A percentile compares a stretch with the other conserved stretches of the same genome.
These are phyloP conservation scores for Mustelus asterias DNA, from an alignment of 2,113 vertebrate genomes.

Conservation along the genomic window DNA sequence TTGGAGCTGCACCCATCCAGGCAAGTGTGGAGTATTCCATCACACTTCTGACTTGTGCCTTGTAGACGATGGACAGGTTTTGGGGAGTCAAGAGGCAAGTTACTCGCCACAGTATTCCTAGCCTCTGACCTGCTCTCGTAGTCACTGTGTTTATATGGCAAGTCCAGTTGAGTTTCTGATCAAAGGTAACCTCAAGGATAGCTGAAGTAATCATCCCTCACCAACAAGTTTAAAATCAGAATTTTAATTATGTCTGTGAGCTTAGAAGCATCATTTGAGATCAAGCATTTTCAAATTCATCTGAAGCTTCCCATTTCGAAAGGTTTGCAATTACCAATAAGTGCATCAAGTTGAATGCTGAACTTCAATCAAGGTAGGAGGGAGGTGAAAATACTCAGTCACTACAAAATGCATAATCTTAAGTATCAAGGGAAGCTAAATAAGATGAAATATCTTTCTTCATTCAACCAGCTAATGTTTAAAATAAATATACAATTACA, in stretches of 20 bases:
- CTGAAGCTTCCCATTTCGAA: neutral
- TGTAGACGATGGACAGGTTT: no score
- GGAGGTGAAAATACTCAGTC: neutral
- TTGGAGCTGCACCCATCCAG: no score
- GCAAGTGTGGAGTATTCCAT: no score
- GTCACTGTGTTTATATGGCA: no score
- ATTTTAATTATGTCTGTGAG: neutral
- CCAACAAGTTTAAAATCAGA: neutral
- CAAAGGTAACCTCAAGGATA: neutral
- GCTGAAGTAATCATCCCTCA: neutral
- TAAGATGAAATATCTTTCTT: neutral
- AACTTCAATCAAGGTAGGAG: neutral
- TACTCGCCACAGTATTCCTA: no score
- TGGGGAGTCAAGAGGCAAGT: no score
- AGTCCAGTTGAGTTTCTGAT: no score
- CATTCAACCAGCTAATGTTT: neutral
- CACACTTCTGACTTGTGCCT: no score
- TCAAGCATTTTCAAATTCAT: neutral
- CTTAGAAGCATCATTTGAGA: neutral
- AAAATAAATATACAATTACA: neutral
- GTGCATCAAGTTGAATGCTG: neutral
- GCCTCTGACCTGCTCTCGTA: no score
- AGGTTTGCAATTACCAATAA: neutral
- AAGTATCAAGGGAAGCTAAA: neutral
- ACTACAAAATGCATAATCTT: neutral